Conservation (phyloP, 2,888 invertebrate genomes). For the Chironomus tentans region DNA sequence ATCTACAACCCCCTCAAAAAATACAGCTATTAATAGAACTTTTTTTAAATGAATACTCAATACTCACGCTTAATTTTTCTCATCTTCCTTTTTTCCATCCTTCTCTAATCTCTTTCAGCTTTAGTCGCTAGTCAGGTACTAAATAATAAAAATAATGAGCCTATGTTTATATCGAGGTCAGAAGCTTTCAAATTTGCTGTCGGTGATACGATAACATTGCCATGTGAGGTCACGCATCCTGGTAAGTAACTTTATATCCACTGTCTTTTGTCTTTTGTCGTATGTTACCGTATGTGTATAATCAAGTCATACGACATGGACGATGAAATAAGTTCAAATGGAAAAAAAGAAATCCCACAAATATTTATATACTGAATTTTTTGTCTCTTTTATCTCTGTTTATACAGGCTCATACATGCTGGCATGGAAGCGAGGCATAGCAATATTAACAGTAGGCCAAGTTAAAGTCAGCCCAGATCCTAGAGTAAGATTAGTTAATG, state of each 20-base stretch:
- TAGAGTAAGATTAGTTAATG: conserved; percentile 46
- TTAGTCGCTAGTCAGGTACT: conserved; percentile 29
- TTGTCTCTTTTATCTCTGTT: background rate
- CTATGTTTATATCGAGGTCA: conserved; percentile 31
- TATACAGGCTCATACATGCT: conserved; percentile 45
- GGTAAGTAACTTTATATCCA: conserved; percentile 39
- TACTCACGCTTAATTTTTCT: background rate
- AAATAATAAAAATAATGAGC: conserved; percentile 29
- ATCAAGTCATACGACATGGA: no score
- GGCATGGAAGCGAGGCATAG: conserved; percentile 50
- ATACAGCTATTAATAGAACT: no score
- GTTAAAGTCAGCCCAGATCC: conserved; percentile 49
- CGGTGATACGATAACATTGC: conserved; percentile 48
- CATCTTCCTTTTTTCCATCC: background rate
- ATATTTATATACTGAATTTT: background rate
- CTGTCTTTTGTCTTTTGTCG: background rate
- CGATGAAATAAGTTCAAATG: background rate
- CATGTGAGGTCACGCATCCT: conserved; percentile 50
- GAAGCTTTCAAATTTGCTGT: conserved; percentile 48
- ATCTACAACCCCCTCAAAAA: no score
- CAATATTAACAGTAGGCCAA: conserved; percentile 48
- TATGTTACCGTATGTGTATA: no score
- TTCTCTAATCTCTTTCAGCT: conserved; percentile 27
- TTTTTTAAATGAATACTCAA: no score
- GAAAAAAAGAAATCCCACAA: background rate